These are phyloP conservation scores for Ditylenchus dipsaci DNA, from an alignment of 1,140 invertebrate genomes.

Conservation along the genomic window DNA sequence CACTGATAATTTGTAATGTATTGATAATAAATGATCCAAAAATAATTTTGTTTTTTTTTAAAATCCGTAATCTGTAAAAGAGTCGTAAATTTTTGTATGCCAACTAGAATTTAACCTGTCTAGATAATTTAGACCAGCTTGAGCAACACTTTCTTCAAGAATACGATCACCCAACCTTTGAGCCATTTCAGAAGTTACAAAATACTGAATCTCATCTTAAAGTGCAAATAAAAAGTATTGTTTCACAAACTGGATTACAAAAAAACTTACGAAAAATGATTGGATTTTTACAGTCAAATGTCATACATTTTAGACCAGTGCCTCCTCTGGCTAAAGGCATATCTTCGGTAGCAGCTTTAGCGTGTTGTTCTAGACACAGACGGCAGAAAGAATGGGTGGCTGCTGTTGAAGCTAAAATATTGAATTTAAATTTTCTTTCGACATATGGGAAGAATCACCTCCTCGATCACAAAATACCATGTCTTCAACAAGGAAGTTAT, in stretches of 20 bases:
- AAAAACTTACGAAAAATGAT: slow-evolving; percentile 18
- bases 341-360: slow-evolving; percentile 15
- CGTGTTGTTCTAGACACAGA: slow-evolving; percentile 4
- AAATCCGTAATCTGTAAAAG: no score
- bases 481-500: not conserved
- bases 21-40: no score
- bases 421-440: not conserved
- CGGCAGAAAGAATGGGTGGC: slow-evolving; percentile 16
- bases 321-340: slow-evolving; percentile 23
- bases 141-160: slow-evolving; percentile 12
- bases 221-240: not conserved
- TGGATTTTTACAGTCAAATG: slow-evolving; percentile 16
- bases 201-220: slow-evolving; percentile 10
- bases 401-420: not conserved
- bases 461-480: not conserved
- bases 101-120: slow-evolving; percentile 9
- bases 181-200: slow-evolving; percentile 6
- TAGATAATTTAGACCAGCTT: slow-evolving; percentile 7
- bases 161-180: slow-evolving; percentile 10
- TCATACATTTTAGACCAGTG: slow-evolving; percentile 18
- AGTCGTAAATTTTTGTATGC: no score
- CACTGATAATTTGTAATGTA: no score
- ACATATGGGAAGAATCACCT: not conserved
- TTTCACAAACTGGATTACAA: not conserved
- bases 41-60: no score